phyloP scores from a whole-genome alignment of 2,113 vertebrate genomes.

The Sturnira hondurensis region DNA sequence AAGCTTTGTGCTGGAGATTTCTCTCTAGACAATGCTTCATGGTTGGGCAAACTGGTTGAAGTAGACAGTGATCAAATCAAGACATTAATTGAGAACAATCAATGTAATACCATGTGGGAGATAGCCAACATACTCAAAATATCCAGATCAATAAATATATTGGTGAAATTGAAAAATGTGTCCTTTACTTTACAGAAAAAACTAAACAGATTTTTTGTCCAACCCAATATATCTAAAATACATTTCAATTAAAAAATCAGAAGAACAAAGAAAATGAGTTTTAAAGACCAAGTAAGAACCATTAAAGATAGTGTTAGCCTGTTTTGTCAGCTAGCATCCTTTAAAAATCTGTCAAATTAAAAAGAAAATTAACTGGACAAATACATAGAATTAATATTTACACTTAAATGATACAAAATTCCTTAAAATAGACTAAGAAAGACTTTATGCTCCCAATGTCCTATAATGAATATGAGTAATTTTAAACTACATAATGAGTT shows the following conservation, averaged over 20 bases:
- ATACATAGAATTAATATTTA: neutral
- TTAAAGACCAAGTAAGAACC: neutral
- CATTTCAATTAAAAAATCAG: neutral
- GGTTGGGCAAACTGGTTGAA: no score
- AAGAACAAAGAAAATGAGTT: neutral
- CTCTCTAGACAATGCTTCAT: no score
- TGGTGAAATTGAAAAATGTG: no score
- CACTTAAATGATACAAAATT: neutral
- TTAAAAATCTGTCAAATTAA: slow-evolving; percentile 6
- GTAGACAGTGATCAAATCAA: no score
- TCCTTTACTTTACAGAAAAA: no score
- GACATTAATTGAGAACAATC: no score
- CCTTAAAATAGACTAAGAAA: neutral
- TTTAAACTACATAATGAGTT: neutral
- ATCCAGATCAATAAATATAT: no score
- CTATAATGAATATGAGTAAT: neutral
- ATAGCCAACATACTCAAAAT: no score
- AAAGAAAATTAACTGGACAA: neutral
- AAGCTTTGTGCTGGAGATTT: no score
- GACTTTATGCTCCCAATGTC: neutral
- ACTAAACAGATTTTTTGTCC: no score
- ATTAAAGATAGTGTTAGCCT: neutral
- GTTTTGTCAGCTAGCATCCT: neutral
- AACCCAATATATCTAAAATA: neutral
- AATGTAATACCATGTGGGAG: no score